Evolutionary conservation across 2,797 vertebrate species (phyloP).

Genomic region (Otolemur crassicaudatus): DNA sequence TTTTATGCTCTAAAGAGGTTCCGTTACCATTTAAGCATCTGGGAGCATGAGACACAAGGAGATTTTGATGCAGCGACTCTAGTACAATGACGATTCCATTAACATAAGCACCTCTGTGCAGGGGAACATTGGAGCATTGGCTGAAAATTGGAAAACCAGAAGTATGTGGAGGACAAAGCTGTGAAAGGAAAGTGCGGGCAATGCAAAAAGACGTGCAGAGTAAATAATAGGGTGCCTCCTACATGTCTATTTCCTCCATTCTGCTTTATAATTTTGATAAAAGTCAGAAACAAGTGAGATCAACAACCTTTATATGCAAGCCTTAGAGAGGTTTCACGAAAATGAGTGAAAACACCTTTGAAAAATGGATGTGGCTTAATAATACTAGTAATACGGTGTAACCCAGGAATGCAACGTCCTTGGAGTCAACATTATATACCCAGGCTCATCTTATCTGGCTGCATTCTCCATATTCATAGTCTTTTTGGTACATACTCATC

Average conservation of each 20-base stretch:
- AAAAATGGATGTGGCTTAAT: slow-evolving; percentile 73
- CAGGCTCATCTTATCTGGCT: slow-evolving; percentile 70
- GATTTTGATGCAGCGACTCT: background rate
- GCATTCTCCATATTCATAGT: slow-evolving; percentile 78
- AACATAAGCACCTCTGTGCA: background rate
- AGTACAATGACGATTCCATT: background rate
- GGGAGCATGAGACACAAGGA: background rate
- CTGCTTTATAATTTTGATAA: slow-evolving; percentile 64
- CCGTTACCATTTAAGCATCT: background rate
- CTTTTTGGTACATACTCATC: slow-evolving; percentile 32
- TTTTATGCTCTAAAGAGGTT: background rate
- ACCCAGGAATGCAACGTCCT: slow-evolving; percentile 53
- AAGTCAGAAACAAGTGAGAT: slow-evolving; percentile 57
- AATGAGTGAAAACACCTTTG: slow-evolving; percentile 67
- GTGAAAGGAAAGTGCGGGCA: background rate
- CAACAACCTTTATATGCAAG: slow-evolving; percentile 50
- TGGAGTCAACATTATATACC: slow-evolving; percentile 73
- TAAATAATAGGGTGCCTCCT: background rate
- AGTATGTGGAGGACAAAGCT: background rate
- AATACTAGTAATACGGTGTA: slow-evolving; percentile 46
- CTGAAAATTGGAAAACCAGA: background rate
- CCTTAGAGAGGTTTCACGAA: slow-evolving; percentile 43
- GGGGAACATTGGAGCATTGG: accelerated
- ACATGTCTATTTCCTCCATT: background rate
- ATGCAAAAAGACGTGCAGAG: background rate